Evolutionary conservation across 2,797 vertebrate genomes (phyloP).

Genomic region (Eidolon dupreanum): DNA sequence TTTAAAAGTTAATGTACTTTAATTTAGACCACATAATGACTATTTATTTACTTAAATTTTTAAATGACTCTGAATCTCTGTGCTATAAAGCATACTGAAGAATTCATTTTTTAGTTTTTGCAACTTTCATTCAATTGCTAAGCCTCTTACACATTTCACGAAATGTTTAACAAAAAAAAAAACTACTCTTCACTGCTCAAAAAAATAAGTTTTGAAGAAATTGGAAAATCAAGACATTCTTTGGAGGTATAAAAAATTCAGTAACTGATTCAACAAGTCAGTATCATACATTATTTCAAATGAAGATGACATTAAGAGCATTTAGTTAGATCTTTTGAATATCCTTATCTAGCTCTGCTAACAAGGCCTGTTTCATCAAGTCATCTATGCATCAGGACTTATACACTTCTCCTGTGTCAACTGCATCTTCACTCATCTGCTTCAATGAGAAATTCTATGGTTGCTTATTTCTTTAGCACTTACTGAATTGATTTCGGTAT

Average conservation of each 20-base stretch:
- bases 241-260: constrained; percentile 30
- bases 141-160: background rate
- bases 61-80: background rate
- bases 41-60: constrained; percentile 34
- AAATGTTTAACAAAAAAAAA: constrained; percentile 37
- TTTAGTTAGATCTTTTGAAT: background rate
- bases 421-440: background rate
- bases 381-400: background rate
- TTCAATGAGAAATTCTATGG: constrained; percentile 9
- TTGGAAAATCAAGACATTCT: background rate
- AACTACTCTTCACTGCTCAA: background rate
- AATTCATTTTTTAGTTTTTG: constrained; percentile 23
- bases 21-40: background rate
- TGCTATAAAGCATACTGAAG: background rate
- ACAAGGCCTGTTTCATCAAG: background rate
- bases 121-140: constrained; percentile 31
- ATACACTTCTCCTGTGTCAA: background rate
- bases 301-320: background rate
- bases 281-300: background rate
- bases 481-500: background rate
- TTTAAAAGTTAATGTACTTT: constrained; percentile 18
- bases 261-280: background rate
- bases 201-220: constrained; percentile 26
- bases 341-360: background rate
- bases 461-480: constrained; percentile 31